Conservation (phyloP, 2,113 vertebrate species). For the Uria aalge region DNA sequence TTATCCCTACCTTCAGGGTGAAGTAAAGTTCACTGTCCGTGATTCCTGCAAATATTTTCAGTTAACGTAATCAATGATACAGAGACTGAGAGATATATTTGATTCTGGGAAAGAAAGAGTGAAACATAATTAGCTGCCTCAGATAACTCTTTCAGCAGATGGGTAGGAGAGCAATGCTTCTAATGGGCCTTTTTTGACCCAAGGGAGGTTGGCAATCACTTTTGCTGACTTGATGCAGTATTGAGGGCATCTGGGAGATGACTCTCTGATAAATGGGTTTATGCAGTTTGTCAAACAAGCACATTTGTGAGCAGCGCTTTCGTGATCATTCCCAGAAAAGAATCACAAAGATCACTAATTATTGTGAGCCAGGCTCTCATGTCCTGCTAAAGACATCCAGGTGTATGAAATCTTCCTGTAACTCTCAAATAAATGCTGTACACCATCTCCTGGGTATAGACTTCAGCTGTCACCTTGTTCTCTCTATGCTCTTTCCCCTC, state of each 20-base stretch:
- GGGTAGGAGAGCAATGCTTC: background rate
- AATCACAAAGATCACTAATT: background rate
- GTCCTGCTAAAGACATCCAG: background rate
- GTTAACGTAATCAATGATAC: background rate
- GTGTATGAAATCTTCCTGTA: background rate
- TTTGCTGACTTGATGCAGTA: background rate
- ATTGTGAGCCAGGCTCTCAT: background rate
- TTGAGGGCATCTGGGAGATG: conserved; percentile 15
- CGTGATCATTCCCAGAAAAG: background rate
- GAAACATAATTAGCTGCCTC: conserved; percentile 21
- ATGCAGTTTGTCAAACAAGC: background rate
- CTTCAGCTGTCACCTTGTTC: background rate
- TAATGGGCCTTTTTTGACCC: conserved; percentile 22
- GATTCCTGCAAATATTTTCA: background rate
- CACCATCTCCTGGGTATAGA: background rate
- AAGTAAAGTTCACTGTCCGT: background rate
- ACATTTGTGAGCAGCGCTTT: background rate
- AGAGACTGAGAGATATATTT: background rate
- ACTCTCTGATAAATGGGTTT: background rate
- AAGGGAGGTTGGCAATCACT: background rate
- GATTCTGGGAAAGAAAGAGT: conserved; percentile 2
- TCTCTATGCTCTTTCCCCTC: background rate
- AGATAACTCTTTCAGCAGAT: conserved; percentile 31
- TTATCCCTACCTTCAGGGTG: background rate
- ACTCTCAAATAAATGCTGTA: background rate